Base-by-base conservation (phyloP, 2,888 invertebrate genomes). In the Phragmatobia fuliginosa region DNA sequence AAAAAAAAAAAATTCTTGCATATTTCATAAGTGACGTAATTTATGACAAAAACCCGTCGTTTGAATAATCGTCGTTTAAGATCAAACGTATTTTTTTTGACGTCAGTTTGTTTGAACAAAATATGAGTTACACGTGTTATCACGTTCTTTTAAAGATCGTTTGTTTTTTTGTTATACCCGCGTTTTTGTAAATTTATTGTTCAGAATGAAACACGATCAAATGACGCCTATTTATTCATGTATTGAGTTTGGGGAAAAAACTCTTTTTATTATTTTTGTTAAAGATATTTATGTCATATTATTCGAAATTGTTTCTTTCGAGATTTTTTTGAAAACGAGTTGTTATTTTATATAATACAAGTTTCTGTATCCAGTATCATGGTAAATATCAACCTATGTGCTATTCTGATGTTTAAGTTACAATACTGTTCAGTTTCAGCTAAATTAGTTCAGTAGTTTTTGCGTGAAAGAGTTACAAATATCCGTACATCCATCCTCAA, bases 71-170 rank as follows among this genome's bases (percentile, higher is more conserved):
- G 38, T 38, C 38, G 62, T 25, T 38, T 6, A 36, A 61, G 25
- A 61, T 61, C 61, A 61, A 61, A 61, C 61, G 61, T 21, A 18
- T 38, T 25, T 16, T 8, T 5, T 38, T 16, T 38, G 21, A 56
- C 31, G 58, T 58, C 32, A 59, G 28, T 59, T 45, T 59, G 41
- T 66, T 66, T 59, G 21, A 28, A 62, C 62, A 41, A 38, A 66
- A 45, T 67, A 56, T 59, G 66, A 38, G 59, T 21, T 52, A 33
- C 28, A 60, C 62, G 62, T 62, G 25, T 58, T 59, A 69, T 60
- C 60, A 59, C 41, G 60, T 77, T 73, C 58, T 61, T 63, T 56
- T 67, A 63, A 66, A 60, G 38, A 68, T 64, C 16, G 25, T 25
- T 25, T 52, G 49, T 32, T 21, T 38, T 64, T 63, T 52, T 31